Evolutionary conservation across 2,888 invertebrate species (phyloP), one percentile per base, ranked within the genome.

Genomic region (Chloroclystis v-ata): DNA sequence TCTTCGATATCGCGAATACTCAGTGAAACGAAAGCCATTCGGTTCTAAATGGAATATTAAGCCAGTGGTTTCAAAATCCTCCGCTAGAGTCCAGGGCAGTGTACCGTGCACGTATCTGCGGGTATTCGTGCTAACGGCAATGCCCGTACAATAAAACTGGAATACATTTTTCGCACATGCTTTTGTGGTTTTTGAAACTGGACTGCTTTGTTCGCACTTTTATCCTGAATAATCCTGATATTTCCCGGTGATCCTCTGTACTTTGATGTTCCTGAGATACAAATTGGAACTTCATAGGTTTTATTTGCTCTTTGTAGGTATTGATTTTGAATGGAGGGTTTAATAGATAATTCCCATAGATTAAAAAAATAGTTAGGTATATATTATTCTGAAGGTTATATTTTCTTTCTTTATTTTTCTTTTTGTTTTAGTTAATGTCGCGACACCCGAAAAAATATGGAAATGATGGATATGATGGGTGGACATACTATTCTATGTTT

Each of bases 101-200:
- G 37, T 28, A 20, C 45, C 28, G 47, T 40, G 33, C 37, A 38
- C 49, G 42, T 43, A 48, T 54, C 40, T 29, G 35, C 35, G 37
- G 46, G 47, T 49, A 53, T 51, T 53, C 51, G 47, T 49, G 47
- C 48, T 52, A 55, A 55, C 50, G 43, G 48, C 48, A 50, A 43
- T 48, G 48, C 25, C 47, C 52, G 49, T 38, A 52, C 52, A 47
- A 50, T 50, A 28, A 39, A 6, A 49, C 46, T 35, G 46, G 41
- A 54, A 54, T 51, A 44, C 44, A 47, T 47, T 54, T 49, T 47
- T 49, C 48, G 68, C 69, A 69, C 68, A 70, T 69, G 66, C 66
- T 68, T 67, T 63, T 65, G 63, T 50, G 44, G 47, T 44, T 45
- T 43, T 50, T 50, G 32, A 47, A 53, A 50, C 42, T 16, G 35